Base-by-base conservation (phyloP, 2,113 vertebrate genomes). In the Dunckerocampus dactyliophorus region DNA sequence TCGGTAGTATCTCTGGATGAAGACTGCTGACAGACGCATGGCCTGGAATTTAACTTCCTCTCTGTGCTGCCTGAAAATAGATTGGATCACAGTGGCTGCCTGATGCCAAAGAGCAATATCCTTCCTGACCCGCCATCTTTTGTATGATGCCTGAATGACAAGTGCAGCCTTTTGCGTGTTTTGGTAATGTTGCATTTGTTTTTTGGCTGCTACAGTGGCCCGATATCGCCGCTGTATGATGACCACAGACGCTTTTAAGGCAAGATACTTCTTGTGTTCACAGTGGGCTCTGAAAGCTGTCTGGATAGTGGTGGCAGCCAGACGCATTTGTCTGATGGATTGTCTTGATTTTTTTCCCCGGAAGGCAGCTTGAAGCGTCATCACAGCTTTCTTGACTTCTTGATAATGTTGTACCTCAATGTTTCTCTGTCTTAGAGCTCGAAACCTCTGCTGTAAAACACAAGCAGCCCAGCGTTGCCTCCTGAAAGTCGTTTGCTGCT, bases 61-160 rank as follows among this genome's bases (percentile, higher is more conserved):
- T n/a, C 52, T 68, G 62, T 91, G 79, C 85, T 88, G 92, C 75
- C 84, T 92, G 69, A 92, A 92, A 0, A 0, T 22, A 24, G 93
- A 88, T 83, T 95, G 90, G 56, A 97, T 92, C 46, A 75, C 42
- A 21, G 84, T 69, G 58, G 92, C 92, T 69, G 94, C 92, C 19
- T 17, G 65, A 21, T 89, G 86, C 87, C 85, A 80, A 1, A 0
- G 0, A 0, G n/a, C 51, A 28, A 93, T 24, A 4, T 62, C 74
- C 42, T 9, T 87, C 56, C 94, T 90, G 17, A 76, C 72, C 65
- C 39, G 80, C 4, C 59, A 4, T 2, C 93, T 92, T 88, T 92
- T 91, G 22, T 82, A 93, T 15, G 77, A 43, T 0, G 93, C 88
- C 57, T 98, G 95, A 5, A 95, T 42, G 63, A 62, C 50, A 10